These are phyloP conservation scores for Rhinichthys osculus DNA, from an alignment of 2,797 vertebrate genomes.

Conservation along the genomic window DNA sequence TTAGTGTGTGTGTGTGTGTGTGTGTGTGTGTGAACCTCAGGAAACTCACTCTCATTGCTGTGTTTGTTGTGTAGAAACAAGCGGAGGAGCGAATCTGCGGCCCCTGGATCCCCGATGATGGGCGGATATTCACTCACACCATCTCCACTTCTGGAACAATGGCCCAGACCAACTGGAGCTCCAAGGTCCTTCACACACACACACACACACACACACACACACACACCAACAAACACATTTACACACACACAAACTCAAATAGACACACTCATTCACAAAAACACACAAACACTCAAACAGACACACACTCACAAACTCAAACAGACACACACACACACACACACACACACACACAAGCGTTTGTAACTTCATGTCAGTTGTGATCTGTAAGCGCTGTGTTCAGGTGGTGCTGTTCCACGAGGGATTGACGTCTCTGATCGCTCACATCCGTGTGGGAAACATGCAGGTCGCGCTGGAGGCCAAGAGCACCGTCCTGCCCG, in stretches of 20 bases:
- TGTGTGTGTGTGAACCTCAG: background rate
- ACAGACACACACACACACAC: background rate
- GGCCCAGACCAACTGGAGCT: slow-evolving; percentile 85
- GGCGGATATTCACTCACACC: slow-evolving; percentile 87
- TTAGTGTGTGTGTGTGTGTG: too few relatives aligned
- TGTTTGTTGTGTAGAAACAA: slow-evolving; percentile 54
- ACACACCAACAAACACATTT: background rate
- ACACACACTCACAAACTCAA: background rate
- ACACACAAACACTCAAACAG: background rate
- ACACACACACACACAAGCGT: slow-evolving; percentile 1
- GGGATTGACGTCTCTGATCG: slow-evolving; percentile 83
- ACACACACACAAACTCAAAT: background rate
- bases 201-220: background rate
- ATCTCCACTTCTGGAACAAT: slow-evolving; percentile 85
- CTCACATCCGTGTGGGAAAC: slow-evolving; percentile 82
- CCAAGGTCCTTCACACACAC: slow-evolving; percentile 74
- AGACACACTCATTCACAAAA: background rate
- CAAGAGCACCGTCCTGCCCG: slow-evolving; percentile 80
- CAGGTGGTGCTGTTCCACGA: slow-evolving; percentile 83
- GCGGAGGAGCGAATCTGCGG: slow-evolving; percentile 82
- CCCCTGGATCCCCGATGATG: slow-evolving; percentile 87
- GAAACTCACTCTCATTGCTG: background rate
- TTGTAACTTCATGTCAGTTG: background rate
- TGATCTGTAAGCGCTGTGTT: background rate
- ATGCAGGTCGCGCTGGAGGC: slow-evolving; percentile 87